Conservation (phyloP, 2,797 vertebrate genomes). For the Schizopygopsis malacanthus region DNA sequence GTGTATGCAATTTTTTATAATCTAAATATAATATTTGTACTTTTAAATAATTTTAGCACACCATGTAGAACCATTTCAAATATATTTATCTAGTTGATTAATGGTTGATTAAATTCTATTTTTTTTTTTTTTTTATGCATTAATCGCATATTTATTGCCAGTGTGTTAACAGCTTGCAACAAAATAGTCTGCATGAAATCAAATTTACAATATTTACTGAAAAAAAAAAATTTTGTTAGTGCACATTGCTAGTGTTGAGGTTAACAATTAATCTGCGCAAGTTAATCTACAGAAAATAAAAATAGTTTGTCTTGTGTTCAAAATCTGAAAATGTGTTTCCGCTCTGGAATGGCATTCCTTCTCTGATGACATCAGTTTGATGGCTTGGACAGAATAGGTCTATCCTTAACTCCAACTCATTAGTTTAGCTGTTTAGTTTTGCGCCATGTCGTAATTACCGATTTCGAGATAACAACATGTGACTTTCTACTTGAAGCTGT, state of each 20-base stretch:
- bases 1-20: background rate
- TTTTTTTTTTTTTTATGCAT: no score
- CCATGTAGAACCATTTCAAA: background rate
- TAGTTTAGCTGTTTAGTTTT: background rate
- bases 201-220: no score
- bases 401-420: background rate
- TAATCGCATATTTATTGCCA: no score
- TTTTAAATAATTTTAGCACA: background rate
- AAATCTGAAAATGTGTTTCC: no score
- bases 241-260: no score
- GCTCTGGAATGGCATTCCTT: background rate
- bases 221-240: no score
- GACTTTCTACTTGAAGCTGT: background rate
- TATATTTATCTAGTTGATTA: background rate
- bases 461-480: background rate
- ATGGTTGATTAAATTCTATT: no score
- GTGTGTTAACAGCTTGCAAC: no score
- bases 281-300: no score
- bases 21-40: background rate
- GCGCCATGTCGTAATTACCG: background rate
- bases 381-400: background rate
- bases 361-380: background rate
- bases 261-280: no score
- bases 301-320: no score
- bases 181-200: no score